phyloP scores from a whole-genome alignment of 1,140 invertebrate genomes.

The Orchestia grillus region DNA sequence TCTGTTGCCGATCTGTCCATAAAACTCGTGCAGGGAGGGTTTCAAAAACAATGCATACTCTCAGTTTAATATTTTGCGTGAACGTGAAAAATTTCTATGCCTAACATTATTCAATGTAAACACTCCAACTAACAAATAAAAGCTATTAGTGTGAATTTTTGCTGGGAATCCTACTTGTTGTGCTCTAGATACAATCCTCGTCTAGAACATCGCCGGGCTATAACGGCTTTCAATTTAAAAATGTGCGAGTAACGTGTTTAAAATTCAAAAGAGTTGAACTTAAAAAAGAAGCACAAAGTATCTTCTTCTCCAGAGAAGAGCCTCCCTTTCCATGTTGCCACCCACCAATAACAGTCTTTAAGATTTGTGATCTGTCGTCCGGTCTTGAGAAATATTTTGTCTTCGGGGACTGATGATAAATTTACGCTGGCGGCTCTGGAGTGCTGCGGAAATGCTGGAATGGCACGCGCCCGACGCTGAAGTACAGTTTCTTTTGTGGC shows the following conservation, averaged over 20 bases:
- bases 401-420: not conserved
- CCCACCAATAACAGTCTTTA: not conserved
- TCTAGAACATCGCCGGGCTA: not conserved
- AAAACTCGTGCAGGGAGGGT: no score
- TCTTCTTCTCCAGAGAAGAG: not conserved
- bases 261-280: not conserved
- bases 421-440: not conserved
- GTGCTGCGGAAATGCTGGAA: not conserved
- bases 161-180: not conserved
- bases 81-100: no score
- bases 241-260: not conserved
- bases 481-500: no score
- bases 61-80: no score
- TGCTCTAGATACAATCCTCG: not conserved
- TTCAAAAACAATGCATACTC: no score
- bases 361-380: not conserved
- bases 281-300: not conserved
- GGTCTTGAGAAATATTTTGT: not conserved
- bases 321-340: not conserved
- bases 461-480: not conserved
- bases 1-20: no score
- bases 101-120: no score
- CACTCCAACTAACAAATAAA: no score
- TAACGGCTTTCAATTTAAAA: not conserved
- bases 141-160: no score